phyloP scores from a whole-genome alignment of 1,140 invertebrate genomes.

The Bombus superbus region DNA sequence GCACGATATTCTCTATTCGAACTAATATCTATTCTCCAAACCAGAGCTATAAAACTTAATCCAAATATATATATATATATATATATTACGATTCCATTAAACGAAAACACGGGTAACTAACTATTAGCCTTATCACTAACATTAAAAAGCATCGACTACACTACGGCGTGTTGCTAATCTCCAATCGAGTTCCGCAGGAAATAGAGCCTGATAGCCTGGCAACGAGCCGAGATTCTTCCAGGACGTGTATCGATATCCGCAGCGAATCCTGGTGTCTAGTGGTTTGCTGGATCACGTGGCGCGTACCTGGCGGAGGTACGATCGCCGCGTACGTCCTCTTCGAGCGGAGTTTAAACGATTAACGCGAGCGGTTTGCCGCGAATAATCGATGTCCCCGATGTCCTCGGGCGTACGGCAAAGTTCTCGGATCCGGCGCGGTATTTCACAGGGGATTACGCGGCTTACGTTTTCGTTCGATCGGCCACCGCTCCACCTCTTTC shows the following conservation, averaged over 20 bases:
- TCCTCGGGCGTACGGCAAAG: conserved; percentile 70
- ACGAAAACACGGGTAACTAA: neutral
- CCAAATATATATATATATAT: neutral
- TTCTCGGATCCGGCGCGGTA: conserved; percentile 76
- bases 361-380: conserved; percentile 75
- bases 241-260: conserved; percentile 50
- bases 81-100: neutral
- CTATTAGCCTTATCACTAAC: neutral
- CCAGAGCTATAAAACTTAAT: neutral
- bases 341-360: conserved; percentile 74
- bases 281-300: conserved; percentile 63
- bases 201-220: conserved; percentile 7
- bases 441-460: conserved; percentile 77
- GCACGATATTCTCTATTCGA: too few species aligned
- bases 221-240: conserved; percentile 39
- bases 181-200: neutral
- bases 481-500: conserved; percentile 38
- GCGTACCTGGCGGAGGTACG: conserved; percentile 50
- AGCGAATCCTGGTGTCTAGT: conserved; percentile 39
- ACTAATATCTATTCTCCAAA: too few species aligned
- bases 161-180: neutral
- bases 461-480: conserved; percentile 77
- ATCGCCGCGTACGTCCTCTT: conserved; percentile 44
- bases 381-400: conserved; percentile 78
- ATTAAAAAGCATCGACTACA: neutral